A percentile compares a stretch with the other conserved stretches of the same genome.
These are phyloP conservation scores for Oxycera nigricornis DNA, from an alignment of 2,888 invertebrate genomes.

Conservation along the genomic window DNA sequence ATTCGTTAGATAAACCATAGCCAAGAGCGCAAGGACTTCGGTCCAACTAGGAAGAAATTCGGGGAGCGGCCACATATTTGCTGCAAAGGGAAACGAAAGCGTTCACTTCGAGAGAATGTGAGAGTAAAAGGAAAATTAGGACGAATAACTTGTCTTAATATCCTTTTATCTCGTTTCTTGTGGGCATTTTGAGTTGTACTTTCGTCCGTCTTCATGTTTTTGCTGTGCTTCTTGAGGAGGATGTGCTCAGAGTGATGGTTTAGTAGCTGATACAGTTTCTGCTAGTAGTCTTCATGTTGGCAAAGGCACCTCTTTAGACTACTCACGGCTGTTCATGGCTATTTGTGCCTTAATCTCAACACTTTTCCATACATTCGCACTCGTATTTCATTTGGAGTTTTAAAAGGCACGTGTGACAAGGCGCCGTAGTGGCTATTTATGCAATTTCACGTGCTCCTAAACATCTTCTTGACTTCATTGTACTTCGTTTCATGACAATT, in stretches of 20 bases:
- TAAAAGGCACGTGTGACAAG: slow-evolving; percentile 8
- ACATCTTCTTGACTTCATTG: slow-evolving; percentile 9
- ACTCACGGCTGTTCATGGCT: not conserved
- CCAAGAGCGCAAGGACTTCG: no score
- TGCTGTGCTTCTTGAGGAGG: not conserved
- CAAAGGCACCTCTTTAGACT: not conserved
- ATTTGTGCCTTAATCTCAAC: not conserved
- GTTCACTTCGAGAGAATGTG: not conserved
- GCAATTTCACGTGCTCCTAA: slow-evolving; percentile 30
- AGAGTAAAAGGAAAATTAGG: slow-evolving; percentile 37
- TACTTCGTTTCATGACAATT: not conserved
- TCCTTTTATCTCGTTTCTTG: slow-evolving; percentile 40
- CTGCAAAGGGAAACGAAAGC: not conserved
- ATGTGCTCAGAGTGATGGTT: not conserved
- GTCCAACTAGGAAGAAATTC: not conserved
- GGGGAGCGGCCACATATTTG: not conserved
- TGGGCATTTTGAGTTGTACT: slow-evolving; percentile 20
- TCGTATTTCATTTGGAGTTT: not conserved
- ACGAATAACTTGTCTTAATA: slow-evolving; percentile 43
- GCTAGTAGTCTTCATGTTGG: not conserved
- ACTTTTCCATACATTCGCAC: not conserved
- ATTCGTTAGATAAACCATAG: no score
- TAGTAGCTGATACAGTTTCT: not conserved
- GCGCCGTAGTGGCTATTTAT: slow-evolving; percentile 3
- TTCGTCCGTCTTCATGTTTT: slow-evolving; percentile 15